Base-by-base conservation (phyloP, 2,888 invertebrate species). In the Creontiades dilutus region DNA sequence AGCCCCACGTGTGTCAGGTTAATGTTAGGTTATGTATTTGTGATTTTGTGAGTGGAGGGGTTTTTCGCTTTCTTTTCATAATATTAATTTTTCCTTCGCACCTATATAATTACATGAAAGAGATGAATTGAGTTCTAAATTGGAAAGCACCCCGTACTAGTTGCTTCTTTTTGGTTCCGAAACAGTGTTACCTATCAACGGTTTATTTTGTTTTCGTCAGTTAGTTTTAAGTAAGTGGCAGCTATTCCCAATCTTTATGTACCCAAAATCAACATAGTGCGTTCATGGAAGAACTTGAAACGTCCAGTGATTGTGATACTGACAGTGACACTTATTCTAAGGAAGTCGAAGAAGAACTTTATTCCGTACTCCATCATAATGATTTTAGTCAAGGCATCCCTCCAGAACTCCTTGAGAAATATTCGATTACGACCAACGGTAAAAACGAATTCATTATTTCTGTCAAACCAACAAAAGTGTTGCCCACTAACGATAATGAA, bases 301-400 rank as follows among this genome's bases (percentile, higher is more conserved):
- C 68, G 0, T 23, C 68, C 7, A 88, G 52, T 37, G 87, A 88
- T 9, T 28, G 68, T 16, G 89, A 84, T 12, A 48, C 37, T 16
- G 57, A 88, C 37, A 78, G 55, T 27, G 78, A 78, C 12, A 48
- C 14, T 3, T 76, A 55, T 28, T 57, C 55, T 16, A 90, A 90
- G 75, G 90, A 90, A 75, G 14, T 89, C 48, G 91, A 90, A 81
- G 78, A 88, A 23, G 91, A 91, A 88, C 81, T 91, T 9, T 91
- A 91, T 84, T 91, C 91, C 13, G 91, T 91, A 28, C 28, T 91
- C n/a, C 91, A 91, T 52, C 82, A 91, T 76, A 91, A 90, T 86
- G 85, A 85, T 55, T 89, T 91, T 47, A 90, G 90, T 57, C 68
- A 90, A 48, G 90, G 90, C 5, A 90, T 91, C 13, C 91, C 91